Conservation (phyloP, 2,888 invertebrate genomes). For the Dichetophora obliterata region DNA sequence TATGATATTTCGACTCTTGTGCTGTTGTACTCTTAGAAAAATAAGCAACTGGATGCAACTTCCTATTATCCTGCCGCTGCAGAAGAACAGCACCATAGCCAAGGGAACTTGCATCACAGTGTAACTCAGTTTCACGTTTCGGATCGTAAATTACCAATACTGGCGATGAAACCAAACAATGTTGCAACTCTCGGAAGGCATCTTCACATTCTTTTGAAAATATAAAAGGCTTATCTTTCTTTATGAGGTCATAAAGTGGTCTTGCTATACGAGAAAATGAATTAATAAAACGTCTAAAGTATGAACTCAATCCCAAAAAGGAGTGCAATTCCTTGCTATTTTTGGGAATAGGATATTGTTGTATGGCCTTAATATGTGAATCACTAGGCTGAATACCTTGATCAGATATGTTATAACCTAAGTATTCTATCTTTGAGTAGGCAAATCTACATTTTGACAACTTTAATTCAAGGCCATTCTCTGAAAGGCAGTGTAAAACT, state of each 20-base stretch:
- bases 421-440: background rate
- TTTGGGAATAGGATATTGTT: background rate
- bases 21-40: constrained; percentile 7
- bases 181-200: constrained; percentile 9
- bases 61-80: constrained; percentile 26
- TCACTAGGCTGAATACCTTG: background rate
- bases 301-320: background rate
- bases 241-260: background rate
- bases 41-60: constrained; percentile 33
- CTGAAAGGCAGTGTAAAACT: background rate
- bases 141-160: constrained; percentile 6
- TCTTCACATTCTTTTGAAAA: constrained; percentile 5
- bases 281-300: background rate
- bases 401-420: background rate
- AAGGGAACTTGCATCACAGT: background rate
- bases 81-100: background rate
- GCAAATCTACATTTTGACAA: background rate
- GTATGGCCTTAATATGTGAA: background rate
- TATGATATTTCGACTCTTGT: constrained; percentile 41
- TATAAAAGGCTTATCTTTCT: background rate
- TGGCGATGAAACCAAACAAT: background rate
- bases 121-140: background rate
- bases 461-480: background rate
- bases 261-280: background rate
- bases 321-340: too few species aligned